Evolutionary conservation across 2,888 invertebrate species (phyloP).

Genomic region (Drosophila testacea): DNA sequence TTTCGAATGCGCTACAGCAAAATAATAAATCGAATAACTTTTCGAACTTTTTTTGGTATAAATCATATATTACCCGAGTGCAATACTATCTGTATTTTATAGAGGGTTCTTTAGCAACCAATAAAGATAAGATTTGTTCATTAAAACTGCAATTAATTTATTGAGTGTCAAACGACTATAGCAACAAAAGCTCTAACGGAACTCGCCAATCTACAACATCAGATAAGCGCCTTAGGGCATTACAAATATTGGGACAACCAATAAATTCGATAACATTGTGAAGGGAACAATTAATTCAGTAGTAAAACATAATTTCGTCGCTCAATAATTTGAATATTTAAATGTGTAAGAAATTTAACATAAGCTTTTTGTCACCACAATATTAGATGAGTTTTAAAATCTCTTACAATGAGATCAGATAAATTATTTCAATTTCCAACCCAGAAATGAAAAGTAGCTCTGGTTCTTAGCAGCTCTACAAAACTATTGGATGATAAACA

Average conservation of each 20-base stretch:
- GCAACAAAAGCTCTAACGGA: constrained; percentile 21
- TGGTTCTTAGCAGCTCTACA: too few species aligned
- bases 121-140: constrained; percentile 54
- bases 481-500: too few species aligned
- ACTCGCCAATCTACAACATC: constrained; percentile 4
- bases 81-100: constrained; percentile 29
- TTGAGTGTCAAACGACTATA: constrained; percentile 1
- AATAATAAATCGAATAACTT: not conserved
- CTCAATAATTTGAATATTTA: not conserved
- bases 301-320: not conserved
- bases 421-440: too few species aligned
- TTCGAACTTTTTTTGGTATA: not conserved
- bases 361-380: too few species aligned
- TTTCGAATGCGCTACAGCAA: constrained; percentile 18
- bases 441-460: too few species aligned
- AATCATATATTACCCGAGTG: not conserved
- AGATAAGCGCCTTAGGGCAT: not conserved
- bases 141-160: constrained; percentile 24
- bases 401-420: too few species aligned
- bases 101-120: not conserved
- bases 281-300: not conserved
- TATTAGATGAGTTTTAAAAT: too few species aligned
- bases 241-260: not conserved
- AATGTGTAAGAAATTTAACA: too few species aligned
- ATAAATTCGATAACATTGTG: constrained; percentile 13